Conservation (phyloP, 2,113 vertebrate species). For the Paraplagusia blochii region DNA sequence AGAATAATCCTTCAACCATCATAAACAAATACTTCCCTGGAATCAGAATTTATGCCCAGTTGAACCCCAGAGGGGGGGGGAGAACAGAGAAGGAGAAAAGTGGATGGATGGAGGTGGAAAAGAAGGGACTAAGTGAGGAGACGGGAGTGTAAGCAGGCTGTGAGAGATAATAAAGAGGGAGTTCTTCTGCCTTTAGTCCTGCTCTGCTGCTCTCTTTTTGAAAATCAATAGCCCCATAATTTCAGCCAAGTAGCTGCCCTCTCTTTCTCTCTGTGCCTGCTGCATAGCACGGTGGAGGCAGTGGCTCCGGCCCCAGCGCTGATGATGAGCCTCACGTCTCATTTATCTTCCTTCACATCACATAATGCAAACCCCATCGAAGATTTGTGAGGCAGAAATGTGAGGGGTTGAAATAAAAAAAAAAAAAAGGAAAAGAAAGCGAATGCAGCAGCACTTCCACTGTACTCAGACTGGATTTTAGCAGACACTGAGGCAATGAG, state of each 20-base stretch:
- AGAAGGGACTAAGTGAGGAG: neutral
- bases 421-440: too few relatives aligned
- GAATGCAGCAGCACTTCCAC: neutral
- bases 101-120: conserved; percentile 14
- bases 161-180: conserved; percentile 68
- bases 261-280: conserved; percentile 73
- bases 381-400: conserved; percentile 37
- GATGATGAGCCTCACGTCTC: conserved; percentile 45
- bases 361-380: conserved; percentile 46
- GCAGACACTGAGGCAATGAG: conserved; percentile 40
- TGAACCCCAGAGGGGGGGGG: too few relatives aligned
- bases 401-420: too few relatives aligned
- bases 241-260: conserved; percentile 82
- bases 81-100: conserved; percentile 12
- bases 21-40: too few relatives aligned
- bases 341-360: conserved; percentile 44
- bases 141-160: conserved; percentile 18
- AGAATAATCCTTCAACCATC: too few relatives aligned
- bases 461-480: conserved; percentile 32
- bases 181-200: conserved; percentile 55
- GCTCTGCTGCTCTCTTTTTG: conserved; percentile 76
- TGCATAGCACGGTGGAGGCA: conserved; percentile 71
- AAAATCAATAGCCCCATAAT: conserved; percentile 86
- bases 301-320: conserved; percentile 10
- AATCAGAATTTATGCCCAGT: too few relatives aligned